A percentile compares a stretch with the other conserved stretches of the same genome.
phyloP scores from a whole-genome alignment of 2,888 invertebrate genomes.

The Catocala fraxini region DNA sequence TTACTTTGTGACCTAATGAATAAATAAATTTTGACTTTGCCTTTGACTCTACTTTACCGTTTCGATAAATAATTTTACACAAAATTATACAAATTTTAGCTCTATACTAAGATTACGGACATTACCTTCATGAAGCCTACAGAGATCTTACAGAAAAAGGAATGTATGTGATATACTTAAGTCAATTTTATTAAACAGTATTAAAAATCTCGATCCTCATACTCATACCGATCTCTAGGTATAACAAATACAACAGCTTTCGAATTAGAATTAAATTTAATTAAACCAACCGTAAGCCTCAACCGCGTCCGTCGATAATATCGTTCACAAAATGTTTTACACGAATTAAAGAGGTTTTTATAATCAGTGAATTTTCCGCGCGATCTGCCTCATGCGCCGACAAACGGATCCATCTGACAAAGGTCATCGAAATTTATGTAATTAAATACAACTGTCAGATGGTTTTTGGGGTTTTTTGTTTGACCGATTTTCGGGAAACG shows the following conservation, averaged over 20 bases:
- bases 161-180: too few species aligned
- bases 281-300: conserved; percentile 42
- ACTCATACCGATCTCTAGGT: background rate
- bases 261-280: conserved; percentile 41
- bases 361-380: conserved; percentile 65
- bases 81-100: too few species aligned
- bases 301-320: conserved; percentile 50
- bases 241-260: conserved; percentile 9
- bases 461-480: conserved; percentile 48
- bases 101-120: too few species aligned
- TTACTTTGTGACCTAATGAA: too few species aligned
- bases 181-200: too few species aligned
- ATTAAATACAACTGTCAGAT: conserved; percentile 64
- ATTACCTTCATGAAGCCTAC: too few species aligned
- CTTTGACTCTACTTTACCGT: too few species aligned
- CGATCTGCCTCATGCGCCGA: conserved; percentile 57
- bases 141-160: too few species aligned
- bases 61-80: too few species aligned
- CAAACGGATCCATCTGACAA: conserved; percentile 44
- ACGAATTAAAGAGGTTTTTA: conserved; percentile 60
- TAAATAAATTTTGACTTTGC: too few species aligned
- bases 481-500: conserved; percentile 33
- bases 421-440: conserved; percentile 61
- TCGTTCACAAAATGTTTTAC: conserved; percentile 58
- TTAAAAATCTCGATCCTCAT: too few species aligned